phyloP scores from a whole-genome alignment of 2,888 invertebrate species.

The Nomada ruficornis region DNA sequence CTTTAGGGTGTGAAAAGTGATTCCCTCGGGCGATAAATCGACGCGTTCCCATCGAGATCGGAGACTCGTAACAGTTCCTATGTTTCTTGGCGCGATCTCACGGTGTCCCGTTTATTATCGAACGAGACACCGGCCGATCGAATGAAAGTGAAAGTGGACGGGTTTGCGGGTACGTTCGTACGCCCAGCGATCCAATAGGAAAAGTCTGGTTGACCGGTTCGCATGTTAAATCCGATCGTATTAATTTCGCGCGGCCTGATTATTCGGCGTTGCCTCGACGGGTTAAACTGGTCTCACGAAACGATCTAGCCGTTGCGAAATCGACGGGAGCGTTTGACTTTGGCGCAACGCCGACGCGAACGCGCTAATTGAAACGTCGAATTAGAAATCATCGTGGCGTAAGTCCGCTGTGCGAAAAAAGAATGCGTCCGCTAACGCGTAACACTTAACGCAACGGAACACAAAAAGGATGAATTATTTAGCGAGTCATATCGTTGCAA shows the following conservation, averaged over 20 bases:
- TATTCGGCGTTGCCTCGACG: background rate
- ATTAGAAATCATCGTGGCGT: background rate
- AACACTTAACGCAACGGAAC: background rate
- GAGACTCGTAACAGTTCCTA: background rate
- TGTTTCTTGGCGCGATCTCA: constrained; percentile 37
- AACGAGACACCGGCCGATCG: constrained; percentile 18
- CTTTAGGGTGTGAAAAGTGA: background rate
- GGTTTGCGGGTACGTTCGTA: constrained; percentile 19
- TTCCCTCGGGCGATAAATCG: background rate
- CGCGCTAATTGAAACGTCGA: background rate
- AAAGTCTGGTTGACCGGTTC: constrained; percentile 34
- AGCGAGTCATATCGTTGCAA: background rate
- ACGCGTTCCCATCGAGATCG: background rate
- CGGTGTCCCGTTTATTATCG: constrained; percentile 31
- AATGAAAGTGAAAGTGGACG: constrained; percentile 60
- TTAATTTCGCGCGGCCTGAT: constrained; percentile 32
- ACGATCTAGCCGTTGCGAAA: constrained; percentile 12
- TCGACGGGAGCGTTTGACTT: background rate
- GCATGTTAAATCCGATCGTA: constrained; percentile 29
- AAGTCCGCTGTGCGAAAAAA: background rate
- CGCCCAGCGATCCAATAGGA: constrained; percentile 21
- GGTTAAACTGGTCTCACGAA: constrained; percentile 34
- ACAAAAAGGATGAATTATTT: background rate
- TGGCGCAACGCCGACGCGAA: background rate
- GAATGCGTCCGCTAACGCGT: background rate